phyloP scores from a whole-genome alignment of 1,140 invertebrate genomes.

The honey bee (Apis mellifera) region Amel_HAv3.1 CM009937.2:13419501-13420000 shows the following conservation, averaged over 20 bases:
- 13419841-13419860: conserved; percentile 86
- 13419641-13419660: background rate
- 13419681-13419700: background rate
- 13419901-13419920: conserved; percentile 69
- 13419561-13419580: conserved; percentile 73
- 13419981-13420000: too few species aligned
- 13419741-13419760: background rate
- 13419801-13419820: conserved; percentile 89
- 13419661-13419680: background rate
- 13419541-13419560: conserved; percentile 85
- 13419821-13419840: conserved; percentile 88
- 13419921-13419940: conserved; percentile 75
- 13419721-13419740: background rate
- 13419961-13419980: conserved; percentile 11
- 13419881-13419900: conserved; percentile 65
- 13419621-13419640: background rate
- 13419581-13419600: conserved; percentile 86
- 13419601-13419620: conserved; percentile 78
- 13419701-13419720: background rate
- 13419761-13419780: background rate
- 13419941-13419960: conserved; percentile 64
- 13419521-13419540: conserved; percentile 88
- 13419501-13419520: conserved; percentile 84
- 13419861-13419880: conserved; percentile 73
- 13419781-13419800: conserved; percentile 88